These are phyloP conservation scores for Clupea harengus DNA, from an alignment of 2,113 vertebrate genomes.

Conservation along the genomic window DNA sequence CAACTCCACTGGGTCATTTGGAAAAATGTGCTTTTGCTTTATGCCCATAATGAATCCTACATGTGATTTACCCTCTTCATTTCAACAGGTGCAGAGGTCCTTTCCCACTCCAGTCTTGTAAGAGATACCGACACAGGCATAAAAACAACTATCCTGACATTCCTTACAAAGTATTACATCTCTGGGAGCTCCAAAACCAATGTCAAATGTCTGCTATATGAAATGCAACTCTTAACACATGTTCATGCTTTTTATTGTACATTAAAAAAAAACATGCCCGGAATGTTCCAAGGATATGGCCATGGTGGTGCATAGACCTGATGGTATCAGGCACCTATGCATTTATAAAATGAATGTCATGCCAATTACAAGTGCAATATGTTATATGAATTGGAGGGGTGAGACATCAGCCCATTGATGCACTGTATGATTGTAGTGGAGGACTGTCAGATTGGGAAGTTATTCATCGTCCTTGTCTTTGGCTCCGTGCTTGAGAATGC, in stretches of 20 bases:
- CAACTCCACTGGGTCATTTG: not conserved
- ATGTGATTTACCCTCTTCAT: not conserved
- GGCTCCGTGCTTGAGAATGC: slow-evolving; percentile 96
- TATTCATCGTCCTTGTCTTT: slow-evolving; percentile 81
- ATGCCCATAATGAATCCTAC: not conserved
- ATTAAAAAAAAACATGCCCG: not conserved
- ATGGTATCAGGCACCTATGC: not conserved
- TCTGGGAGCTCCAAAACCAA: not conserved
- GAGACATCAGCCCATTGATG: not conserved
- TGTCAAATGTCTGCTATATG: not conserved
- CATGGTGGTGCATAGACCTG: not conserved
- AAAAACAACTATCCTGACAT: not conserved
- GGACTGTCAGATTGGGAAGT: not conserved
- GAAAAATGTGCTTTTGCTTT: not conserved
- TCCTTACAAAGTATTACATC: not conserved
- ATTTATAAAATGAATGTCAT: not conserved
- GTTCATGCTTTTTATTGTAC: not conserved
- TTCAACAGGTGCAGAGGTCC: not conserved
- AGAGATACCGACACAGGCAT: not conserved
- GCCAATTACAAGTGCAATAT: not conserved
- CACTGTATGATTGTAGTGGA: not conserved
- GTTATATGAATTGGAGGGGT: not conserved
- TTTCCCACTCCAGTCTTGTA: not conserved
- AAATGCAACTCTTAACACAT: not conserved
- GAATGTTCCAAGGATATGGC: not conserved